These are phyloP conservation scores for Hypotaenidia okinawae DNA, from an alignment of 2,797 vertebrate genomes.

Conservation along the genomic window DNA sequence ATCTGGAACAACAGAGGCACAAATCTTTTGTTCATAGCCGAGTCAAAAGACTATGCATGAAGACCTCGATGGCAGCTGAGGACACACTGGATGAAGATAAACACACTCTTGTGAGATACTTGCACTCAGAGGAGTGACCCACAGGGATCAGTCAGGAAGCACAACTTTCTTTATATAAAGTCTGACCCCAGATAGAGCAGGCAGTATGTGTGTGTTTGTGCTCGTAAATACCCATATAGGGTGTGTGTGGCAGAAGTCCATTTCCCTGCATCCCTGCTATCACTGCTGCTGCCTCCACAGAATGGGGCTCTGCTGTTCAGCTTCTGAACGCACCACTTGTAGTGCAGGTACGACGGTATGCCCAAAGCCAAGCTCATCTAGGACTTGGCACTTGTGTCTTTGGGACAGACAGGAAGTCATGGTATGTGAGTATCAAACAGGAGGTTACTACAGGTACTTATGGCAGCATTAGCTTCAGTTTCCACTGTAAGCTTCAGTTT, in stretches of 20 bases:
- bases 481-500: not conserved
- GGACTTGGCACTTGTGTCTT: not conserved
- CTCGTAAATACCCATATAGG: not conserved
- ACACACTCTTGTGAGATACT: not conserved
- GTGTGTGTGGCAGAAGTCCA: rapidly evolving
- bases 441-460: not conserved
- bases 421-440: not conserved
- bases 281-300: rapidly evolving
- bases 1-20: not conserved
- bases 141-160: not conserved
- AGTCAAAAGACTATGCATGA: not conserved
- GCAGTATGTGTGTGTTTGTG: not conserved
- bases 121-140: not conserved
- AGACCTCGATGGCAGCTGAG: not conserved
- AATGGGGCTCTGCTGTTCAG: not conserved
- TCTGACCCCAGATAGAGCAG: not conserved
- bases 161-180: not conserved
- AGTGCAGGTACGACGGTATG: not conserved
- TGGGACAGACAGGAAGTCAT: not conserved
- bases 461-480: not conserved
- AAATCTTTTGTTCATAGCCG: not conserved
- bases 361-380: not conserved
- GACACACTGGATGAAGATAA: not conserved
- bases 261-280: not conserved
- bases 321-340: not conserved